Base-by-base conservation (phyloP, 2,888 invertebrate genomes). In the Antheraea yamamai region DNA sequence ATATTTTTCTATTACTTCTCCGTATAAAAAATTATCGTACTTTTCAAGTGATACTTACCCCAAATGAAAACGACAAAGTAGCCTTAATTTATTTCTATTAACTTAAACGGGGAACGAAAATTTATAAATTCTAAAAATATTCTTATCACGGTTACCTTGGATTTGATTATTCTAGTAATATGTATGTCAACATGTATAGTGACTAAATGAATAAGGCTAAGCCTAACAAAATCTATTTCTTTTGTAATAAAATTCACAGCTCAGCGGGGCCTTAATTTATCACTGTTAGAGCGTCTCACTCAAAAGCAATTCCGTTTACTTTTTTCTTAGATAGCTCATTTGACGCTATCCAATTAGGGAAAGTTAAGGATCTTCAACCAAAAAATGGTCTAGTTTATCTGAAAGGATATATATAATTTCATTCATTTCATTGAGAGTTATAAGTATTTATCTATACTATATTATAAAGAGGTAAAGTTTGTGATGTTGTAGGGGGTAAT, bases 211-310 rank as follows among this genome's bases (percentile, higher is more conserved):
- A 84, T 80, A 81, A 72, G 85, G 78, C 80, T 79, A 77, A 81
- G 81, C 84, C 81, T 87, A 85, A 86, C 85, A 87, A 85, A 87
- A 83, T 88, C 85, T 84, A 87, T 90, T 87, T 89, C 89, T 89
- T 90, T 88, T 87, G 87, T 91, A 91, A 92, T 92, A 92, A 91
- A 91, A 88, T 85, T 83, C 82, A 82, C 85, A 89, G 89, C 87
- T 87, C 89, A 88, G 87, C 82, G 86, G 86, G 84, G 80, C 84
- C 87, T 91, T 91, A 92, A 92, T 93, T 94, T 93, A 91, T 92
- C 92, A 92, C 91, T 92, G 90, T 91, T 91, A 89, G 85, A 88
- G 85, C 83, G 87, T 87, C 87, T 90, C 87, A 89, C 91, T 89
- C 87, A 89, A 90, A 91, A 90, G 92, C 89, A 90, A 92, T 93